Percentiles rank a stretch among this genome's conserved stretches.
Evolutionary conservation across 1,140 invertebrate genomes (phyloP).

Genomic region (Eumaeus atala): DNA sequence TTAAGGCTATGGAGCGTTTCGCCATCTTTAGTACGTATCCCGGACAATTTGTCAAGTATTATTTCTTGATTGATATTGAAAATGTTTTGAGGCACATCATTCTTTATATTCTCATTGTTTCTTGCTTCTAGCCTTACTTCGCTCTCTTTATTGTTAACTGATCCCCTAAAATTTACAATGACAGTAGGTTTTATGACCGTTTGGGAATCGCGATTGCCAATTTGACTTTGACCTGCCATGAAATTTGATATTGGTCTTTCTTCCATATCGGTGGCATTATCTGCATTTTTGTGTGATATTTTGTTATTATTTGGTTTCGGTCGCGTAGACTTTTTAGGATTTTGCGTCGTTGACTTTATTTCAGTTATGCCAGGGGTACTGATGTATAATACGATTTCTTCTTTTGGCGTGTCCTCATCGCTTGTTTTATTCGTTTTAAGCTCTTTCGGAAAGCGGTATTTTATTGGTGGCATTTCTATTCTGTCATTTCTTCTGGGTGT

Average conservation of each 20-base stretch:
- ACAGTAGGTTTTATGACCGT: conserved; percentile 68
- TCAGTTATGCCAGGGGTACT: conserved; percentile 30
- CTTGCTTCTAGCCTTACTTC: conserved; percentile 54
- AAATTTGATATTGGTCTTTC: conserved; percentile 46
- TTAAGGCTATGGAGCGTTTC: conserved; percentile 22
- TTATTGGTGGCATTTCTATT: conserved; percentile 59
- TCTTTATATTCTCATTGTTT: conserved; percentile 33
- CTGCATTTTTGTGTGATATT: conserved; percentile 29
- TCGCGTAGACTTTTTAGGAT: conserved; percentile 41
- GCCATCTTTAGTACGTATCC: conserved; percentile 23
- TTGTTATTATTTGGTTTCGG: conserved; percentile 35
- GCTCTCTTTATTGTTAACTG: conserved; percentile 53
- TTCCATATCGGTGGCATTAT: conserved; percentile 25
- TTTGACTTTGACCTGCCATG: conserved; percentile 63
- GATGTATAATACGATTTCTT: conserved; percentile 51
- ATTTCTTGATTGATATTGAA: conserved; percentile 70
- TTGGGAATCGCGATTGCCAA: conserved; percentile 66
- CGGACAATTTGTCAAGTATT: conserved; percentile 44
- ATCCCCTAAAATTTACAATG: conserved; percentile 65
- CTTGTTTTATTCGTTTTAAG: conserved; percentile 26
- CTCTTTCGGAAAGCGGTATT: conserved; percentile 58
- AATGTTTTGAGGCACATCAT: conserved; percentile 42
- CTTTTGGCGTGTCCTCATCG: conserved; percentile 30
- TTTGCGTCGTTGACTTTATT: conserved; percentile 34
- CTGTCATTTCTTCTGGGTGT: conserved; percentile 57